phyloP scores from a whole-genome alignment of 1,140 invertebrate genomes.

The Druon quercuslanigerum region DNA sequence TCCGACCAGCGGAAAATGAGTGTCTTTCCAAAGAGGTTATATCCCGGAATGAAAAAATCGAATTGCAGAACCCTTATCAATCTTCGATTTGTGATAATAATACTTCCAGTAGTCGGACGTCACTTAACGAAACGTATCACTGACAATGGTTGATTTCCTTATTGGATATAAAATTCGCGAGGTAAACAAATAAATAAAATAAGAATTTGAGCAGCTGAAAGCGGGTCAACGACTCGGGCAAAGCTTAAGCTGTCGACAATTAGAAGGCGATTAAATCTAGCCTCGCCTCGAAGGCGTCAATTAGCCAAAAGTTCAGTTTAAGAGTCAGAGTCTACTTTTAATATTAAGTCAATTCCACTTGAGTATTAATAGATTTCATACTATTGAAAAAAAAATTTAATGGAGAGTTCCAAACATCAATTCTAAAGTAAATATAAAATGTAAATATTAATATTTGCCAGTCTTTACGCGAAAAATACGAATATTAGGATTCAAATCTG shows the following conservation, averaged over 20 bases:
- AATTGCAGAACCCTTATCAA: background rate
- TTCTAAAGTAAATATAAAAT: too few relatives aligned
- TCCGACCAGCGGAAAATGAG: background rate
- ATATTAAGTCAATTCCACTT: background rate
- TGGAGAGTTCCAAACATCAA: too few relatives aligned
- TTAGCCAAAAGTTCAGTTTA: constrained; percentile 11
- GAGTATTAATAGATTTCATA: too few relatives aligned
- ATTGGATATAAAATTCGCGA: background rate
- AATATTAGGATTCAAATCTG: too few relatives aligned
- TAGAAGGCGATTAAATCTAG: constrained; percentile 18
- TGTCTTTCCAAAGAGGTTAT: background rate
- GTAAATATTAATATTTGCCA: too few relatives aligned
- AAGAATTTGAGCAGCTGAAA: background rate
- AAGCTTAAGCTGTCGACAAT: constrained; percentile 24
- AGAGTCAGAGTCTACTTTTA: background rate
- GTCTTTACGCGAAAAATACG: too few relatives aligned
- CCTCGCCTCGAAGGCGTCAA: constrained; percentile 17
- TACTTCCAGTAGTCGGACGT: background rate
- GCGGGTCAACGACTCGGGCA: constrained; percentile 16
- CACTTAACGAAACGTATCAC: background rate
- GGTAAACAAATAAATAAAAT: background rate
- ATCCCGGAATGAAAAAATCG: too few relatives aligned
- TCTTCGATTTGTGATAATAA: background rate
- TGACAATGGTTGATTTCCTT: background rate
- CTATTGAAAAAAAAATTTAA: too few relatives aligned